Evolutionary conservation across 2,888 invertebrate genomes (phyloP), one percentile per base, ranked within the genome.

Genomic region (Petrolisthes manimaculis): DNA sequence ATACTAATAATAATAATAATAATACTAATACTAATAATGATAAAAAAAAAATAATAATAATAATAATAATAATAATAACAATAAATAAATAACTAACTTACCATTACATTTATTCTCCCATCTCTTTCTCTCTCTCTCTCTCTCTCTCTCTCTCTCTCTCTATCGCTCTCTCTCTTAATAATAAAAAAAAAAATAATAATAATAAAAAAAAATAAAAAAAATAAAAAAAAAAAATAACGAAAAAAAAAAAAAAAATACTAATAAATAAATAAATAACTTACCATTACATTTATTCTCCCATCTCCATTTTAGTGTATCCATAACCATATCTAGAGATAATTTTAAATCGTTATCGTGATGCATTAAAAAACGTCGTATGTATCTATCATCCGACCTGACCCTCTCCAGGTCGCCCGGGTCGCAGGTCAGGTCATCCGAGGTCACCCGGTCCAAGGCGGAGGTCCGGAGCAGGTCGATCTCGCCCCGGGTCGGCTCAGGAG

Each of bases 291-390:
- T 78, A 92, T 95, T 95, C 67, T 95, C 95, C 93, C 96, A 96
- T 87, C 98, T 94, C 97, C 98, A 98, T 90, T 95, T 94, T 91
- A 97, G 94, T 1, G 96, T 95, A 6, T 96, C 96, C 95, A 96
- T 96, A 2, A 98, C 93, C 95, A 97, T 96, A 81, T 95, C 95
- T 0, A 96, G 93, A 0, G 97, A 95, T 78, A 94, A 93, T 90
- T 96, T 95, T 83, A 95, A 93, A 92, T 97, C 95, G 83, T 95
- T 94, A 80, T 97, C 96, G 90, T 95, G 94, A 92, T 96, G 97
- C 91, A 95, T 94, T 9, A 98, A 93, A 92, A 97, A 91, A 14
- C 90, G 83, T n/a, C 90, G 56, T 12, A 90, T 83, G 74, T 89
- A 90, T 21, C 88, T 87, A 21, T 90, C 89, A 69, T 90, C 90